Conservation (phyloP, 1,140 invertebrate genomes). For the Dendroctonus ponderosae region DNA sequence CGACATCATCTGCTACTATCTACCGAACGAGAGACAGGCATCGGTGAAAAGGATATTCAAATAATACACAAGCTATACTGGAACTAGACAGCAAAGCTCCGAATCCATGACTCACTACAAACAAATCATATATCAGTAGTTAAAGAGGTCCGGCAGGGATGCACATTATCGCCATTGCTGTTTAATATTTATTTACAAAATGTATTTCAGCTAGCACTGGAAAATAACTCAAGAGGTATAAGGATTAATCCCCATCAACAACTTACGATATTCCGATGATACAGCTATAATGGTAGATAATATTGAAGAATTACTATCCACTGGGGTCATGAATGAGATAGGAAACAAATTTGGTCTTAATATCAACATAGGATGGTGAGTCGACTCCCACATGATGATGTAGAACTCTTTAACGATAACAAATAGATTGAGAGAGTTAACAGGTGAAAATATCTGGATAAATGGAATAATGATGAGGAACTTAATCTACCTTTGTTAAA, state of each 20-base stretch:
- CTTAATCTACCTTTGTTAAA: neutral
- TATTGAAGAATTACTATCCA: neutral
- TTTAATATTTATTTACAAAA: too few relatives aligned
- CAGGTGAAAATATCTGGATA: neutral
- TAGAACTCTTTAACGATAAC: neutral
- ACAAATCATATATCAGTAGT: too few relatives aligned
- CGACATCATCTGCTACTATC: too few relatives aligned
- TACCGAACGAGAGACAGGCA: too few relatives aligned
- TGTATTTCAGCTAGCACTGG: neutral
- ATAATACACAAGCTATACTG: too few relatives aligned
- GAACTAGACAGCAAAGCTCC: too few relatives aligned
- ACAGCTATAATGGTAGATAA: neutral
- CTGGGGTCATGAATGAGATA: neutral
- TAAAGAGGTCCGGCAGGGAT: too few relatives aligned
- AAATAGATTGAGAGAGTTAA: slow-evolving; percentile 1
- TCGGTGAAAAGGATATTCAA: too few relatives aligned
- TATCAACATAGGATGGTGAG: neutral
- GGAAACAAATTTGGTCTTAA: too few relatives aligned
- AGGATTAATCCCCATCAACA: neutral
- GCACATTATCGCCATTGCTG: too few relatives aligned
- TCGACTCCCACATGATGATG: neutral
- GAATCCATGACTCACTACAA: too few relatives aligned
- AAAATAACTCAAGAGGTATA: neutral
- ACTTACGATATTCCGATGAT: neutral
- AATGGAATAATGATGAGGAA: neutral